Evolutionary conservation across 2,113 vertebrate genomes (phyloP).

Genomic region (Muscicapa adusta): DNA sequence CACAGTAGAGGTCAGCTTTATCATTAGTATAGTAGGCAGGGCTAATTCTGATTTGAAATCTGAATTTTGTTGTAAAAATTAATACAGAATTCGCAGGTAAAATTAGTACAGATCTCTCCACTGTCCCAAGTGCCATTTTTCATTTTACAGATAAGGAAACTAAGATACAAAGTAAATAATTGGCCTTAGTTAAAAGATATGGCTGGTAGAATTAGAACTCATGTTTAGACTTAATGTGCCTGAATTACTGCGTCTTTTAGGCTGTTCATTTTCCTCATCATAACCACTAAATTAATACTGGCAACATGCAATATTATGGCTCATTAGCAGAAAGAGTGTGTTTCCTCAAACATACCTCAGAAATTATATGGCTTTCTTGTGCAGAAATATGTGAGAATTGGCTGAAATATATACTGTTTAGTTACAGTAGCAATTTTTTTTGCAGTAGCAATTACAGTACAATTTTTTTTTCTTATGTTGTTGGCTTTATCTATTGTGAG

Average conservation of each 20-base stretch:
- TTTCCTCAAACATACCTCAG: background rate
- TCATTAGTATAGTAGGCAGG: background rate
- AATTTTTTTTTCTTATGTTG: background rate
- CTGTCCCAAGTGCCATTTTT: background rate
- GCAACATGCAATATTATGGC: background rate
- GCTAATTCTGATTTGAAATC: background rate
- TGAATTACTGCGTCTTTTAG: background rate
- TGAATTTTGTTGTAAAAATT: background rate
- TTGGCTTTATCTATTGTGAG: background rate
- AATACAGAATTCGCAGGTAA: background rate
- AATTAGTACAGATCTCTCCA: background rate
- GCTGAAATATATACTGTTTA: background rate
- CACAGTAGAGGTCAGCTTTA: background rate
- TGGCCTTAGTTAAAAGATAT: background rate
- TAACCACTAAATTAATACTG: background rate
- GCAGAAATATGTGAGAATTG: background rate
- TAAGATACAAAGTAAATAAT: background rate
- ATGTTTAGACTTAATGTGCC: background rate
- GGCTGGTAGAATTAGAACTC: background rate
- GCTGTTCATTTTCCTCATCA: background rate
- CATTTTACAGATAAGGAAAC: background rate
- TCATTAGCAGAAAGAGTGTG: background rate
- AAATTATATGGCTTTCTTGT: background rate
- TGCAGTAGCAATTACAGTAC: too few species aligned
- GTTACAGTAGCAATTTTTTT: background rate